phyloP scores from a whole-genome alignment of 1,140 invertebrate genomes.

The Drosophila lacteicornis region DNA sequence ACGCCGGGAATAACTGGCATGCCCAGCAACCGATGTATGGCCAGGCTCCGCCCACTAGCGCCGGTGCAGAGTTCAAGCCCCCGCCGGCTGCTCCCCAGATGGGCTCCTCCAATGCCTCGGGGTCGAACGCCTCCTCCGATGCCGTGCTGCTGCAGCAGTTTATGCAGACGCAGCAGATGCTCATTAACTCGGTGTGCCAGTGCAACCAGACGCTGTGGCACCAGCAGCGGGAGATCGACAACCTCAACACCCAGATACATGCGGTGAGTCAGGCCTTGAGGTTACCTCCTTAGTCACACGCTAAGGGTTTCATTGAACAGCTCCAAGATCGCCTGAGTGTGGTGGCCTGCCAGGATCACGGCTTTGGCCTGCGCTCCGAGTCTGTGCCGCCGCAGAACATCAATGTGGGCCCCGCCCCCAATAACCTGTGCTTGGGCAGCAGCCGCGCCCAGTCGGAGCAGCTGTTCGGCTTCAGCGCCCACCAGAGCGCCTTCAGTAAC shows the following conservation, averaged over 20 bases:
- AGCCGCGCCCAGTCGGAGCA: constrained; percentile 82
- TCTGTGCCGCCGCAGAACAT: constrained; percentile 71
- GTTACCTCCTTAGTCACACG: neutral
- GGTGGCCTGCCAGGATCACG: constrained; percentile 54
- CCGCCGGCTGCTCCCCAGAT: constrained; percentile 12
- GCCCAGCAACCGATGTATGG: constrained; percentile 54
- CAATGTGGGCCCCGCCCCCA: constrained; percentile 47
- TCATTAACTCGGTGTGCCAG: constrained; percentile 87
- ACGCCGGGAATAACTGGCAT: constrained; percentile 46
- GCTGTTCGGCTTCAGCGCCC: constrained; percentile 51
- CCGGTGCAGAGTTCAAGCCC: constrained; percentile 30
- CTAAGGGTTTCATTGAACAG: constrained; percentile 22
- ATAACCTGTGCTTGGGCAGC: constrained; percentile 68
- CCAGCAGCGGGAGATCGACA: constrained; percentile 87
- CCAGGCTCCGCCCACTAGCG: constrained; percentile 17
- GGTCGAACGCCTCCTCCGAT: constrained; percentile 64
- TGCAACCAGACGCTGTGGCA: constrained; percentile 88
- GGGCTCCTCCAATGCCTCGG: constrained; percentile 54
- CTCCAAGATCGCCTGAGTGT: constrained; percentile 75
- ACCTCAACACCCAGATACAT: constrained; percentile 74
- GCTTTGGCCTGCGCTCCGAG: constrained; percentile 69
- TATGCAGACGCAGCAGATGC: constrained; percentile 87
- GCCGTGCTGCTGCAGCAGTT: constrained; percentile 86
- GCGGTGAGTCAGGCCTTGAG: constrained; percentile 41
- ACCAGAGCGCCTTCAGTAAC: constrained; percentile 73